phyloP scores from a whole-genome alignment of 2,888 invertebrate species.

The Heliconius ismenius region DNA sequence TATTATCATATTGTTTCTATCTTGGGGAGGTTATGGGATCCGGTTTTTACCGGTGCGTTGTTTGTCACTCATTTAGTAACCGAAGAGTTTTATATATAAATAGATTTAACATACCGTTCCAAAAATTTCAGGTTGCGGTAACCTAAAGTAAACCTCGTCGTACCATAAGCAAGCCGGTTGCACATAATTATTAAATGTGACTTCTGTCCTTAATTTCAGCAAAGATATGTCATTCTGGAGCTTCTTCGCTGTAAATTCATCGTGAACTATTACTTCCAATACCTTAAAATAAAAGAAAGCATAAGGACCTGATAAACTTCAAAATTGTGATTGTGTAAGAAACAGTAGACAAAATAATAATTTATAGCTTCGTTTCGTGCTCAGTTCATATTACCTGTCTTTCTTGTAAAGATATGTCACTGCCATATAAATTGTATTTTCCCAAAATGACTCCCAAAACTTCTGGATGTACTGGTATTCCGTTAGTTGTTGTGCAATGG shows the following conservation, averaged over 20 bases:
- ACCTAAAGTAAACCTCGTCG: conserved; percentile 46
- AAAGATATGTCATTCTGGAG: conserved; percentile 57
- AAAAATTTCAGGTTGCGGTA: conserved; percentile 42
- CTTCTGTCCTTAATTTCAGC: conserved; percentile 54
- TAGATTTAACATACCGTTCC: conserved; percentile 51
- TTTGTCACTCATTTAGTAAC: no score
- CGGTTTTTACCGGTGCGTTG: no score
- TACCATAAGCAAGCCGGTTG: conserved; percentile 62
- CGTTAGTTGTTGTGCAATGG: conserved; percentile 25
- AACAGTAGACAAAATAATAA: background rate
- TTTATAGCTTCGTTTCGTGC: no score
- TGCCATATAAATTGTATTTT: conserved; percentile 32
- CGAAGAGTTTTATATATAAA: no score
- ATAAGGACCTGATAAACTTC: background rate
- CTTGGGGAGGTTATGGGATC: no score
- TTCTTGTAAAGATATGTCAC: conserved; percentile 25
- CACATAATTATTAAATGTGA: conserved; percentile 53
- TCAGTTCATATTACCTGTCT: conserved; percentile 7
- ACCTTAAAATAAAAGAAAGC: conserved; percentile 47
- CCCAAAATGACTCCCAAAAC: conserved; percentile 23
- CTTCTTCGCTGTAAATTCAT: conserved; percentile 44
- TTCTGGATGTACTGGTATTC: conserved; percentile 23
- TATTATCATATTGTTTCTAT: no score
- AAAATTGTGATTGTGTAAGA: background rate
- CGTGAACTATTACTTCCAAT: conserved; percentile 51